These are phyloP conservation scores for Speoplatyrhinus poulsoni DNA, from an alignment of 2,113 vertebrate genomes.

Conservation along the genomic window DNA sequence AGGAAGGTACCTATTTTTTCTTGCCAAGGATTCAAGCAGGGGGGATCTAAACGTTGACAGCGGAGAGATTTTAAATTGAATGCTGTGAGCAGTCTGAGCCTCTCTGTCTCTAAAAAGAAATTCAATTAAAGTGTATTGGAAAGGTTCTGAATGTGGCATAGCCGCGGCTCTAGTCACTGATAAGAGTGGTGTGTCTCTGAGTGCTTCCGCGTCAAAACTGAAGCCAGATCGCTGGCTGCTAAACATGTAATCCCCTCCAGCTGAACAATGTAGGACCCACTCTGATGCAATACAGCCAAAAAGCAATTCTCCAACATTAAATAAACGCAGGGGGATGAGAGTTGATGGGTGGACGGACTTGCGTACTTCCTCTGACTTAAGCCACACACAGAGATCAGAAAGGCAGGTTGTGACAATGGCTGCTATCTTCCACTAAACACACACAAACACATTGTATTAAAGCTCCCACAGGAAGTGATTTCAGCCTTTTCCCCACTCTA, in stretches of 20 bases:
- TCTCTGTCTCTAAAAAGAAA: constrained; percentile 97
- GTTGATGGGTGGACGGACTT: constrained; percentile 62
- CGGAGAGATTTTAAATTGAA: constrained; percentile 91
- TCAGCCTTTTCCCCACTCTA: constrained; percentile 67
- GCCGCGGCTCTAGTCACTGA: constrained; percentile 87
- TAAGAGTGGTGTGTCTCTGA: constrained; percentile 82
- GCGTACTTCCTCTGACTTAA: constrained; percentile 91
- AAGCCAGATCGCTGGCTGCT: constrained; percentile 89
- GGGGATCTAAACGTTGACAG: constrained; percentile 88
- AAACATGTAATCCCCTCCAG: constrained; percentile 92
- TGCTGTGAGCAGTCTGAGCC: constrained; percentile 94
- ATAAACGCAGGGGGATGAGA: constrained; percentile 78
- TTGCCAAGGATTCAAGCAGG: constrained; percentile 54
- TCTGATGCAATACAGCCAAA: constrained; percentile 87
- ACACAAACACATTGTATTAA: constrained; percentile 59
- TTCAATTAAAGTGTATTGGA: constrained; percentile 99
- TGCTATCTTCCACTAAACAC: constrained; percentile 47
- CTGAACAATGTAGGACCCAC: constrained; percentile 85
- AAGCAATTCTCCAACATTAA: constrained; percentile 98
- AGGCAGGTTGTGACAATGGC: constrained; percentile 64
- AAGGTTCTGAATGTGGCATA: constrained; percentile 98
- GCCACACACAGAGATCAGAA: constrained; percentile 68
- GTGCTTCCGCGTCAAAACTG: constrained; percentile 62
- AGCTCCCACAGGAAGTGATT: constrained; percentile 73
- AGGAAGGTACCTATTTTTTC: constrained; percentile 75